A percentile compares a stretch with the other conserved stretches of the same genome.
Conservation (phyloP, 2,888 invertebrate species). For the Oxyscelio sp. region DNA sequence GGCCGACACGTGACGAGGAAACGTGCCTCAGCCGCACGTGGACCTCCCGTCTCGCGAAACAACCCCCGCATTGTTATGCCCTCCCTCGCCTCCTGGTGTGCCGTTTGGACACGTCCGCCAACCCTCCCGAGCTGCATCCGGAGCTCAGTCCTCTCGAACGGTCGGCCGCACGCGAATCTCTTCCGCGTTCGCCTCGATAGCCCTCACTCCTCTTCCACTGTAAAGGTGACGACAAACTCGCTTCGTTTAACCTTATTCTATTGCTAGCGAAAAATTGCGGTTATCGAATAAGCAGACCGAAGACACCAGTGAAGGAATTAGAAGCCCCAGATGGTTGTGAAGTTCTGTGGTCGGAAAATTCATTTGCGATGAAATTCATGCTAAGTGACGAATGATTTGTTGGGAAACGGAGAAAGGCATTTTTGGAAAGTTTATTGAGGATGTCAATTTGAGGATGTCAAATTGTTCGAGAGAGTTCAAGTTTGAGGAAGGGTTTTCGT, state of each 20-base stretch:
- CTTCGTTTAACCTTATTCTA: not conserved
- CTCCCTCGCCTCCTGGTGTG: slow-evolving; percentile 59
- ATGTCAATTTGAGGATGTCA: too few relatives aligned
- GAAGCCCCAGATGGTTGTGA: too few relatives aligned
- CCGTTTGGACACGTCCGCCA: slow-evolving; percentile 38
- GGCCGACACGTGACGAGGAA: slow-evolving; percentile 84
- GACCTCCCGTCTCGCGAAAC: slow-evolving; percentile 74
- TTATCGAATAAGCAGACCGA: too few relatives aligned
- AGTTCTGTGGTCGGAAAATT: too few relatives aligned
- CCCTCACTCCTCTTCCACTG: not conserved
- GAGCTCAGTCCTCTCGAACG: slow-evolving; percentile 78
- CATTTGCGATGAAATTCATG: too few relatives aligned
- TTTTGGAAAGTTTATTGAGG: too few relatives aligned
- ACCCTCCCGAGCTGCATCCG: slow-evolving; percentile 70
- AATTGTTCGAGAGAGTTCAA: too few relatives aligned
- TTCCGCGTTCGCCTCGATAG: slow-evolving; percentile 22
- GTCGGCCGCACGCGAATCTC: slow-evolving; percentile 61
- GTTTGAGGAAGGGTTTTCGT: too few relatives aligned
- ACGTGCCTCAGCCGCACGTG: slow-evolving; percentile 88
- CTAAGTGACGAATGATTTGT: too few relatives aligned
- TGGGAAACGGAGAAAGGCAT: too few relatives aligned
- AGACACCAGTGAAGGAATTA: too few relatives aligned
- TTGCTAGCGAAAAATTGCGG: too few relatives aligned
- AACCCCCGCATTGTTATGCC: slow-evolving; percentile 75
- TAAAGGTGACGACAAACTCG: not conserved